Conservation (phyloP, 2,888 invertebrate genomes). For the Caenorhabditis afra region DNA sequence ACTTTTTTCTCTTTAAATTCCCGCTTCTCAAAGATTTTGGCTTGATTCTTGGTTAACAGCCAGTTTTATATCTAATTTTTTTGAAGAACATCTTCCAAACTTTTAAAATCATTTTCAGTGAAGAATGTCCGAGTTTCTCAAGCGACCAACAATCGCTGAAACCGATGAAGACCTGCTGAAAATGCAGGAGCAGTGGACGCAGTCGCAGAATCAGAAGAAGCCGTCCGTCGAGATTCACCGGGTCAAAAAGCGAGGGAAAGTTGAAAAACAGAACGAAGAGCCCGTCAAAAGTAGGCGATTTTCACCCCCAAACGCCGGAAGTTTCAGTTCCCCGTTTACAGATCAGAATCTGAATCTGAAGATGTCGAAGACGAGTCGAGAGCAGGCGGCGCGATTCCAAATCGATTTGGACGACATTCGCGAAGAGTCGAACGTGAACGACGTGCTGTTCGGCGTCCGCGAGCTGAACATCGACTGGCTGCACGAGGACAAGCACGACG, state of each 20-base stretch:
- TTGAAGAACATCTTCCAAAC: no score
- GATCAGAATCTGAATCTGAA: conserved; percentile 6
- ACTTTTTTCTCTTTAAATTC: conserved; percentile 11
- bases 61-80: no score
- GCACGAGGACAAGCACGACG: conserved; percentile 14
- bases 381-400: conserved; percentile 51
- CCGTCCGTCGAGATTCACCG: conserved; percentile 42
- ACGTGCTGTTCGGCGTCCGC: conserved; percentile 35
- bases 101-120: neutral
- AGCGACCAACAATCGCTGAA: conserved; percentile 63
- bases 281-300: neutral
- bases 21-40: no score
- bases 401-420: conserved; percentile 58
- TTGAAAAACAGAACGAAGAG: neutral
- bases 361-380: neutral
- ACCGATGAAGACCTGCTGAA: conserved; percentile 67
- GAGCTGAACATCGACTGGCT: conserved; percentile 56
- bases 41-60: no score
- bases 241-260: conserved; percentile 41
- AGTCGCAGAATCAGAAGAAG: conserved; percentile 17
- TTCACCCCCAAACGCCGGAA: no score
- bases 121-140: conserved; percentile 50
- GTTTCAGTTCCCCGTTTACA: no score
- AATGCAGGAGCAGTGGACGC: conserved; percentile 62
- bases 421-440: conserved; percentile 28